Evolutionary conservation across 2,888 invertebrate genomes (phyloP).

Genomic region (Mechanitis mazaeus): DNA sequence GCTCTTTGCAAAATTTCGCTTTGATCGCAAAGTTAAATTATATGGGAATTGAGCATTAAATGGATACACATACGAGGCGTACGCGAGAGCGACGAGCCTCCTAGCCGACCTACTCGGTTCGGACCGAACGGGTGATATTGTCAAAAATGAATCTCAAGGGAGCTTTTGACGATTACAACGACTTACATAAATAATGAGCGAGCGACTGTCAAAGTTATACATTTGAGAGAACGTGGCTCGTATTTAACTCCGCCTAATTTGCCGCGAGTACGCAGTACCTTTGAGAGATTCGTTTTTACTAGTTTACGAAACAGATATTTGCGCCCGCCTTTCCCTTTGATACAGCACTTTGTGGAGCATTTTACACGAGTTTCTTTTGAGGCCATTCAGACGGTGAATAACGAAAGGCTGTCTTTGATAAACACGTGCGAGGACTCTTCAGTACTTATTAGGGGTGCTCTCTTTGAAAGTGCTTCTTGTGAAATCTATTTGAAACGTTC

Average conservation of each 20-base stretch:
- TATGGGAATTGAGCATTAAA: conserved; percentile 77
- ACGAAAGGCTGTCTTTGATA: conserved; percentile 78
- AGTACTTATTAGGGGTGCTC: conserved; percentile 77
- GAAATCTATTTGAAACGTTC: conserved; percentile 76
- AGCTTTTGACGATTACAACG: conserved; percentile 64
- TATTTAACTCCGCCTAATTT: conserved; percentile 77
- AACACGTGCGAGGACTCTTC: conserved; percentile 78
- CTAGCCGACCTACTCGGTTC: conserved; percentile 31
- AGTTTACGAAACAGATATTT: conserved; percentile 78
- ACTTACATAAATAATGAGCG: conserved; percentile 73
- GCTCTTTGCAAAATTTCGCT: conserved; percentile 76
- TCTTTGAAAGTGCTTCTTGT: conserved; percentile 75
- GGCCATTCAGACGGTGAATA: conserved; percentile 77
- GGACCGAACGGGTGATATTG: conserved; percentile 46
- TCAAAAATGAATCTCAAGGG: conserved; percentile 53
- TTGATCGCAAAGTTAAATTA: conserved; percentile 78
- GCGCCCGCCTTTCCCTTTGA: conserved; percentile 76
- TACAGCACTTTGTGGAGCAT: conserved; percentile 76
- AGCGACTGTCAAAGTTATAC: conserved; percentile 70
- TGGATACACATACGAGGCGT: conserved; percentile 70
- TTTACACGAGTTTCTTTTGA: conserved; percentile 78
- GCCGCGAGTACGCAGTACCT: conserved; percentile 73
- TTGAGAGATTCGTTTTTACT: conserved; percentile 76
- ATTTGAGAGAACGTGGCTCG: conserved; percentile 67
- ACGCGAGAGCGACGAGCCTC: conserved; percentile 31